Evolutionary conservation across 2,797 vertebrate species (phyloP), one percentile per base, ranked within the genome.

Genomic region (Chelidonichthys spinosus): DNA sequence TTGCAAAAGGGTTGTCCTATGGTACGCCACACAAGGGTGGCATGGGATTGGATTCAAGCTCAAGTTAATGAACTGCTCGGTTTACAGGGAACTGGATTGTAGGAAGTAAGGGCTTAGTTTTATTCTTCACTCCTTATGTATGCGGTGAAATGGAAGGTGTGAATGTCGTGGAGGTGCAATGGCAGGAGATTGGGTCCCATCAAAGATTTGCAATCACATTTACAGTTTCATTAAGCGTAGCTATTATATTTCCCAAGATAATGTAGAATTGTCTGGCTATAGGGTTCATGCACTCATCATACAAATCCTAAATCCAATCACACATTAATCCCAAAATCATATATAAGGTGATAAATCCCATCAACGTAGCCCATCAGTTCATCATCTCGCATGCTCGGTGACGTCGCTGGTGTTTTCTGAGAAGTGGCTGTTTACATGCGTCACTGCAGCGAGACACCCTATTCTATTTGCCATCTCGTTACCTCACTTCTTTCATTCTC

Each of bases 401-500:
- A 25, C 25, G 25, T 25, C 25, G 25, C 25, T 44, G 14, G 47
- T 42, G 25, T 71, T 70, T 59, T 69, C 4, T 2, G 5, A 17
- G 25, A 56, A 35, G 37, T 69, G 35, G 52, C 63, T 15, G 47
- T 69, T 25, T 78, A 74, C 54, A 63, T 17, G 59, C 71, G 63
- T 82, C 76, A 79, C 14, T 40, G 46, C 63, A 25, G 76, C 66
- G 77, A 65, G 60, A 69, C 53, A 69, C 64, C 15, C 43, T 66
- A 47, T 85, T 89, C 84, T 69, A 76, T 79, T 78, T 82, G 53
- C 54, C 36, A 58, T 73, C 75, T 70, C 72, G 56, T 81, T 85
- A 76, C 68, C 52, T 79, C 60, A 61, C 71, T 83, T 79, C 50
- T 75, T 81, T 59, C 68, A 54, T 69, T 75, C 53, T 44, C 56